phyloP scores from a whole-genome alignment of 2,797 vertebrate species.

The Pygocentrus nattereri region DNA sequence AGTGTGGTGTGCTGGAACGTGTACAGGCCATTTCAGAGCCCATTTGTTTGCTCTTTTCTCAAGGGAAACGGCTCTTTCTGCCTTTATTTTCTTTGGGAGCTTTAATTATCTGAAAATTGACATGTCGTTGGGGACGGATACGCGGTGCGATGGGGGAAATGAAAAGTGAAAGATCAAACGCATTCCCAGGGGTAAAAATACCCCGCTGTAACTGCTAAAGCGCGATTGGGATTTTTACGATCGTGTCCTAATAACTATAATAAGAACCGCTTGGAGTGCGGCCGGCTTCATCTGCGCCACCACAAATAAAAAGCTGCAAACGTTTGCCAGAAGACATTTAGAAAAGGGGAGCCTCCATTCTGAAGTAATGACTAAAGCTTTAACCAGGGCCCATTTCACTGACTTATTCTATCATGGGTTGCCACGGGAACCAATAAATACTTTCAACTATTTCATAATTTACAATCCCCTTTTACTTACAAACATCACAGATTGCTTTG shows the following conservation, averaged over 20 bases:
- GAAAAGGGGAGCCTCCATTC: constrained; percentile 54
- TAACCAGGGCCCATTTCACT: constrained; percentile 50
- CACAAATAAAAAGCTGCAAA: constrained; percentile 53
- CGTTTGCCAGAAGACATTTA: constrained; percentile 48
- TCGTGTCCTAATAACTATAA: constrained; percentile 61
- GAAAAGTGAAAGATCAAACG: constrained; percentile 26
- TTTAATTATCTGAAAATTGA: not conserved
- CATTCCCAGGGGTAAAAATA: constrained; percentile 54
- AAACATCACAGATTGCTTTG: not conserved
- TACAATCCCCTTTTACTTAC: constrained; percentile 30
- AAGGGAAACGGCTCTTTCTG: not conserved
- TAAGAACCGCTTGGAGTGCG: constrained; percentile 51
- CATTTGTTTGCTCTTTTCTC: constrained; percentile 9
- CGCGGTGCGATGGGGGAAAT: not conserved
- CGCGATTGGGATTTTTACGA: constrained; percentile 42
- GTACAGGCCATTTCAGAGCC: not conserved
- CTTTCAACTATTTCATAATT: constrained; percentile 28
- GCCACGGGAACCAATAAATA: constrained; percentile 47
- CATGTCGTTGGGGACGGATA: not conserved
- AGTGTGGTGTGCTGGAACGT: not conserved
- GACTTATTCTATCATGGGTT: constrained; percentile 35
- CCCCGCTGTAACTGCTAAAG: constrained; percentile 31
- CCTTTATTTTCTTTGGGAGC: constrained; percentile 16
- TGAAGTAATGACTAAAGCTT: constrained; percentile 56
- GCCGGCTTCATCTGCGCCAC: constrained; percentile 37